Base-by-base conservation (phyloP, 2,113 vertebrate genomes). In the Cephalopholis sonnerati region DNA sequence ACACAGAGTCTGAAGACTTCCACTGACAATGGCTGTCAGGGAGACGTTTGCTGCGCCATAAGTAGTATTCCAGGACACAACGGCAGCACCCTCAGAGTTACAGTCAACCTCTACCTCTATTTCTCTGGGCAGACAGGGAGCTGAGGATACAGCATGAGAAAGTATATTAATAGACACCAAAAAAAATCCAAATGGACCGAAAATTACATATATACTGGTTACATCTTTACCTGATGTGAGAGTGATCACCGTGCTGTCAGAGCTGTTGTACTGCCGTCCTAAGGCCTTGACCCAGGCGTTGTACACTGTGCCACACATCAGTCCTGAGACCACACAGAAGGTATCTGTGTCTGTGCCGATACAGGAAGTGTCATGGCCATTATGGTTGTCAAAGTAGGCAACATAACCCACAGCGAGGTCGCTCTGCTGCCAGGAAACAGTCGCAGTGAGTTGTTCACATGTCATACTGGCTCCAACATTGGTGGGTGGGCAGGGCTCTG, bases 401-500 rank as follows among this genome's bases (percentile, higher is more conserved):
- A 89, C 29, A 12, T 95, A 96, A 70, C 79, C 85, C 59, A 92
- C 72, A 17, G 93, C 90, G 0, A 82, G 71, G 39, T 74, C 17
- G 16, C 92, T 94, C 79, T 79, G 74, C 22, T 92, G 68, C 95
- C 95, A 96, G 66, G 91, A 93, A 3, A 95, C 75, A 0, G 83
- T 78, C 0, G 86, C 69, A 54, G 57, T 64, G 7, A 81, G 88
- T 16, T 88, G 79, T 8, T 77, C 59, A 54, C 95, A 95, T 1
- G 46, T 81, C 27, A 93, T 6, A 0, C 44, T 77, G 44, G 83
- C 91, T 62, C 84, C 57, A 41, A 95, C 63, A 2, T 89, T 87
- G 53, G 85, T 70, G 7, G 95, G 93, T 4, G 89, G 83, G 77
- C 95, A 95, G 0, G 93, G 94, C 15, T 93, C 95, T 95, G 88